phyloP scores from a whole-genome alignment of 2,797 vertebrate genomes.

The Spizella passerina region DNA sequence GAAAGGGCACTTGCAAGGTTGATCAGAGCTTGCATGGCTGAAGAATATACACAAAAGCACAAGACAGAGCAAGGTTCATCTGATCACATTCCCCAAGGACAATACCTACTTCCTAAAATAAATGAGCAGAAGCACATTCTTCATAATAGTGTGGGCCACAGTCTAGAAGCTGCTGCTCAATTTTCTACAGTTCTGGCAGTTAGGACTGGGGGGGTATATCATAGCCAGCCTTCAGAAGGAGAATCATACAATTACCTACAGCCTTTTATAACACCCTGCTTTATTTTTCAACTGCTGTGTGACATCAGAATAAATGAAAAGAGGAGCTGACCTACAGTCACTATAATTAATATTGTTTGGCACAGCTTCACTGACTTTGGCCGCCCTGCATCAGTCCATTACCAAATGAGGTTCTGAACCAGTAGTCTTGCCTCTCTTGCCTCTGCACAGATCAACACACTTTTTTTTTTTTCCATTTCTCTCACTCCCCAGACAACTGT shows the following conservation, averaged over 20 bases:
- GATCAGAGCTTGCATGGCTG: slow-evolving; percentile 7
- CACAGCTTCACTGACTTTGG: neutral
- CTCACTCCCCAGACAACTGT: neutral
- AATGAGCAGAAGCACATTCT: slow-evolving; percentile 6
- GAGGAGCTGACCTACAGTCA: neutral
- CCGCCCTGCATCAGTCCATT: neutral
- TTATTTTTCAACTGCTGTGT: neutral
- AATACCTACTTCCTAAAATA: neutral
- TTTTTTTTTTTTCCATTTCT: neutral
- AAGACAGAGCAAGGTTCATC: neutral
- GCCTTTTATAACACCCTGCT: neutral
- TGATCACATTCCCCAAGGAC: neutral
- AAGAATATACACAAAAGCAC: slow-evolving; percentile 8
- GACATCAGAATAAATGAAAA: neutral
- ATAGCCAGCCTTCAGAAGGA: neutral
- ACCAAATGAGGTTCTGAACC: neutral
- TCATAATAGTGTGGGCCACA: neutral
- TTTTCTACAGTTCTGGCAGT: neutral
- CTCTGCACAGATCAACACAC: accelerated
- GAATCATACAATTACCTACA: neutral
- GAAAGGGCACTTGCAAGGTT: slow-evolving; percentile 11
- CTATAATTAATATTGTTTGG: neutral
- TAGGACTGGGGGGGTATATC: neutral
- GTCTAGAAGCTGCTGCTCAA: neutral
- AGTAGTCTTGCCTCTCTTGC: neutral